Evolutionary conservation across 2,888 invertebrate genomes (phyloP).

Genomic region (Nasonovia ribisnigri): DNA sequence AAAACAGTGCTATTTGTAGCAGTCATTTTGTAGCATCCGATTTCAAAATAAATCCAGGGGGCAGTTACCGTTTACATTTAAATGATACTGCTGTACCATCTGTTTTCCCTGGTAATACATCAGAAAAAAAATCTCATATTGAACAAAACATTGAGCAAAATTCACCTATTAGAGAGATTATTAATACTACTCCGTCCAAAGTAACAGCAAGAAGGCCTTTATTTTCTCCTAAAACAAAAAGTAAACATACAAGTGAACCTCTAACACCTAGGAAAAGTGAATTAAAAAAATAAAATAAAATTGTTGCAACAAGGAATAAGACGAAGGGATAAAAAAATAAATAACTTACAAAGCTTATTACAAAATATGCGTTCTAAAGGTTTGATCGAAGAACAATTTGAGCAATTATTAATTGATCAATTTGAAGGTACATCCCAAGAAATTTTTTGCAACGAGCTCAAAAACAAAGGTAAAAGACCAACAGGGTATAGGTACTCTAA

Average conservation of each 20-base stretch:
- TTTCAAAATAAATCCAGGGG: background rate
- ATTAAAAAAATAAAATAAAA: background rate
- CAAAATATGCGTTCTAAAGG: background rate
- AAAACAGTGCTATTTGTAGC: background rate
- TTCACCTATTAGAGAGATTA: background rate
- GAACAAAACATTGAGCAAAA: background rate
- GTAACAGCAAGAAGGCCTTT: background rate
- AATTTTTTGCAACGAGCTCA: constrained; percentile 23
- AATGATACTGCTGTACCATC: constrained; percentile 4
- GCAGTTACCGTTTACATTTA: constrained; percentile 7
- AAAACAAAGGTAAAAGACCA: constrained; percentile 15
- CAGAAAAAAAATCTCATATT: background rate
- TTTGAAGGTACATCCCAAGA: constrained; percentile 11
- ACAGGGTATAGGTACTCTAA: background rate
- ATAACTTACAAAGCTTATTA: background rate
- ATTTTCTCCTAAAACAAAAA: background rate
- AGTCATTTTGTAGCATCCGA: background rate
- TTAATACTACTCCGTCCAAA: background rate
- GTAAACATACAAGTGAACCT: background rate
- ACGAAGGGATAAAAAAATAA: background rate
- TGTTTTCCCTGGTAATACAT: background rate
- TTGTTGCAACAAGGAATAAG: background rate
- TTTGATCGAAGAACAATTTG: constrained; percentile 2
- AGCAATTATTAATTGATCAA: constrained; percentile 22
- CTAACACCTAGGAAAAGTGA: background rate